Percentiles rank a stretch among this genome's conserved stretches.
phyloP scores from a whole-genome alignment of 53 echinoderm and acorn worm species.

The Holothuria scabra region DNA sequence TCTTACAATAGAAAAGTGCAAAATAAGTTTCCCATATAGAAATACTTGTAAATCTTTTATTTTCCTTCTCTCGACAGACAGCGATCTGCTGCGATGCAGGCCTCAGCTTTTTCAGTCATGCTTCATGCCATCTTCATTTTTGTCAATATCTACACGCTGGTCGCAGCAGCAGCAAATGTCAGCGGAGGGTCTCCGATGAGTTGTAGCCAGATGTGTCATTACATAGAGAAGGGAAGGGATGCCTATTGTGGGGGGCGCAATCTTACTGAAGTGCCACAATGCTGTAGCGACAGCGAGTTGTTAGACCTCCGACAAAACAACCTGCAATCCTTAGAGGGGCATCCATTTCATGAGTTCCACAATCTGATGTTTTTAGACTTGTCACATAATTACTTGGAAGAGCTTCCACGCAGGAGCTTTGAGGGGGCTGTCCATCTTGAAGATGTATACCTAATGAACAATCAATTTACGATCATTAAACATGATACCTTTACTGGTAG shows the following conservation, averaged over 20 bases:
- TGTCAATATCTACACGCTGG: neutral
- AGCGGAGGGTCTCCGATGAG: slow-evolving; percentile 10
- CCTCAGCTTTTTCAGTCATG: too few relatives aligned
- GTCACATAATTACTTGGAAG: slow-evolving; percentile 29
- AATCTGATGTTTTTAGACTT: slow-evolving; percentile 61
- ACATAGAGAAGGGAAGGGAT: slow-evolving; percentile 43
- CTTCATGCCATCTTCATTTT: neutral
- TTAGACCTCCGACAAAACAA: slow-evolving; percentile 58
- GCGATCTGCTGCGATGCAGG: slow-evolving; percentile 27
- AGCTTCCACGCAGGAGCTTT: slow-evolving; percentile 46
- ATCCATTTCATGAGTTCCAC: slow-evolving; percentile 38
- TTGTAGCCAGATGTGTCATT: slow-evolving; percentile 49
- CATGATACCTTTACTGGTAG: slow-evolving; percentile 52
- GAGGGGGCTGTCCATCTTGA: slow-evolving; percentile 29
- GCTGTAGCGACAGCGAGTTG: slow-evolving; percentile 18
- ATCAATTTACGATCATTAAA: slow-evolving; percentile 24
- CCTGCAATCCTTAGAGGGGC: slow-evolving; percentile 12
- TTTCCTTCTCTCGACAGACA: too few relatives aligned
- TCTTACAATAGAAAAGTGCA: too few relatives aligned
- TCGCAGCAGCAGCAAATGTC: slow-evolving; percentile 4
- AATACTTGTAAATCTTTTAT: too few relatives aligned
- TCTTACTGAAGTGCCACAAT: slow-evolving; percentile 31
- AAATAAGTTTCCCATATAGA: too few relatives aligned
- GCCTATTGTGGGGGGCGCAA: slow-evolving; percentile 45
- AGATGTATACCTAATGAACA: slow-evolving; percentile 54